Conservation (phyloP, 2,888 invertebrate species). For the Eristalis pertinax region DNA sequence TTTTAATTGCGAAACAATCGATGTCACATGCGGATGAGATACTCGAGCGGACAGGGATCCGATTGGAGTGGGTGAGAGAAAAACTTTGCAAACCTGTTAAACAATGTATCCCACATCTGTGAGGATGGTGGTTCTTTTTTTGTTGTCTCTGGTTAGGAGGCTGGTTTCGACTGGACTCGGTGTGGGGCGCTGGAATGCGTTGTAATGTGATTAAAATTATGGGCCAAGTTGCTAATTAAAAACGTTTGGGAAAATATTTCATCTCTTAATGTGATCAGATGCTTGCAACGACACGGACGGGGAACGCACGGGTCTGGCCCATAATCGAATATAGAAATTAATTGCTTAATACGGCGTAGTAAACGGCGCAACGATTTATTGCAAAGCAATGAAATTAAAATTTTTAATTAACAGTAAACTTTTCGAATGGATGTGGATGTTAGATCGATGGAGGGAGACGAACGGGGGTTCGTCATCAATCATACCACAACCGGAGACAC, state of each 20-base stretch:
- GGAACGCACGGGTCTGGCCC: neutral
- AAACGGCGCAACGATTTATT: constrained; percentile 51
- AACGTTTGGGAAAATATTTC: constrained; percentile 63
- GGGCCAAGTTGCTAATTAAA: constrained; percentile 65
- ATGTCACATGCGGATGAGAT: constrained; percentile 43
- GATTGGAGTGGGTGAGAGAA: neutral
- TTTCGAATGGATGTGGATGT: neutral
- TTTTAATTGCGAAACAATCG: constrained; percentile 69
- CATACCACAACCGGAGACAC: neutral
- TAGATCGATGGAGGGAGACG: neutral
- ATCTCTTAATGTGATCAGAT: constrained; percentile 58
- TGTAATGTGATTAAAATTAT: constrained; percentile 71
- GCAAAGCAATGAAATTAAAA: constrained; percentile 37
- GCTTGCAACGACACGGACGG: neutral
- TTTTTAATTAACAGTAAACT: constrained; percentile 43
- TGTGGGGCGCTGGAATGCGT: constrained; percentile 27
- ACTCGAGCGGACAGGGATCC: constrained; percentile 11
- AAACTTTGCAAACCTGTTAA: neutral
- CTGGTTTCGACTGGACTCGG: neutral
- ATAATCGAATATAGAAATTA: constrained; percentile 44
- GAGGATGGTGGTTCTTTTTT: neutral
- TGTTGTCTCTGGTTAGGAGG: neutral
- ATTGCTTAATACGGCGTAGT: constrained; percentile 51
- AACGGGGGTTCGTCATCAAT: neutral
- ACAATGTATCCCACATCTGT: neutral